These are phyloP conservation scores for Amaurobius ferox DNA, from an alignment of 2,888 invertebrate species.

Conservation along the genomic window DNA sequence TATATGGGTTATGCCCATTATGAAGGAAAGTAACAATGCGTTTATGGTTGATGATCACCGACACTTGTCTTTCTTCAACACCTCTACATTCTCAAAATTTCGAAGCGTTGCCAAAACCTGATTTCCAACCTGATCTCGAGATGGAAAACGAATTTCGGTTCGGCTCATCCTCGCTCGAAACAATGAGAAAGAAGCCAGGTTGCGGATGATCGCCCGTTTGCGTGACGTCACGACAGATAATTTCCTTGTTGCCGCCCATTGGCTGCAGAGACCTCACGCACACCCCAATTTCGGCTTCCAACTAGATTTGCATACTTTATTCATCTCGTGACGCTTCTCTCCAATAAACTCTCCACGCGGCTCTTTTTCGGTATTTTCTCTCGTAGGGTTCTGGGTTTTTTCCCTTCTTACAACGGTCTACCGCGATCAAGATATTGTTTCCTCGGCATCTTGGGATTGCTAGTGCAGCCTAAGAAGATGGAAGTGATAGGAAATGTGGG, in stretches of 20 bases:
- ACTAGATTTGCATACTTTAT: constrained; percentile 66
- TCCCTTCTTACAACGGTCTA: not conserved
- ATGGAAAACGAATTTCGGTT: constrained; percentile 19
- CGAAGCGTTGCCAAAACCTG: not conserved
- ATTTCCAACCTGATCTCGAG: not conserved
- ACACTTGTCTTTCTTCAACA: no score
- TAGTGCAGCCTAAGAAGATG: not conserved
- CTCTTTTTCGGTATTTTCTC: constrained; percentile 8
- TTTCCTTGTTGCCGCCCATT: constrained; percentile 68
- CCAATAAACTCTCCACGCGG: constrained; percentile 23
- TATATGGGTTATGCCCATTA: no score
- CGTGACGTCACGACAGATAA: constrained; percentile 69
- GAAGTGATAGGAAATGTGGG: constrained; percentile 10
- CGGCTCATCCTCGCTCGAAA: constrained; percentile 3
- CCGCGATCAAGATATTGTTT: constrained; percentile 12
- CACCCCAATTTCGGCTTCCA: constrained; percentile 36
- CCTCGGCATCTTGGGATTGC: constrained; percentile 15
- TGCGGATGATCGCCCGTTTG: constrained; percentile 56
- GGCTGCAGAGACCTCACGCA: constrained; percentile 43
- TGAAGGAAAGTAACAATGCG: no score
- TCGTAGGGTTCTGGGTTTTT: not conserved
- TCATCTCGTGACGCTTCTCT: constrained; percentile 27
- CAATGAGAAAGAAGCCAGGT: constrained; percentile 23
- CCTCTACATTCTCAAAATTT: not conserved
- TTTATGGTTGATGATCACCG: no score